Evolutionary conservation across 2,888 invertebrate genomes (phyloP), one percentile per base, ranked within the genome.

Genomic region (Apantesis nais): DNA sequence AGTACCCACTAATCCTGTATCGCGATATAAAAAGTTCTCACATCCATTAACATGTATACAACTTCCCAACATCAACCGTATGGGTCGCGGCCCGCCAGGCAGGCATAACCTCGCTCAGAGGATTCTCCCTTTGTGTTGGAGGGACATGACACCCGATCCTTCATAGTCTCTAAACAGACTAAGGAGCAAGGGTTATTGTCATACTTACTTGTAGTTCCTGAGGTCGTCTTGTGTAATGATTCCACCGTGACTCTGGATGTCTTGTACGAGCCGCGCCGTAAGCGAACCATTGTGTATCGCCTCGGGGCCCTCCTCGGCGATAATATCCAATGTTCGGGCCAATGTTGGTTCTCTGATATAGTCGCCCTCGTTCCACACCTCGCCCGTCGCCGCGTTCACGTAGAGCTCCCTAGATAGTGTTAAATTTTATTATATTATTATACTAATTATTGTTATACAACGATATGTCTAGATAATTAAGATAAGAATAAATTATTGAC

Each of bases 171-270:
- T 22, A 11, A 52, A 7, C 58, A 16, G 29, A 16, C 58, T 29
- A 1, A 25, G 14, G 55, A 25, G 5, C 58, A 7, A 58, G 58
- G 7, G 16, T 31, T 16, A 34, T 29, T 62, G 7, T 12, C 25
- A 29, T 19, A 29, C 66, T 66, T 66, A 97, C 98, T 89, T 95
- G 93, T 97, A 99, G 78, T 95, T 94, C 75, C 91, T 91, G 85
- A 99, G 95, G 90, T 99, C 99, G 68, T 97, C 96, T 81, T 95
- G 95, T 0, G 97, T 97, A 66, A 99, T 96, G 72, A 98, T 97
- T 44, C 98, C 98, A 66, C 97, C 97, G 73, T 96, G 92, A 0
- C 89, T 91, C 80, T 94, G 88, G 37, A 98, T 96, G 87, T 99
- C 99, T 69, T 94, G 84, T 62, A 96, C 96, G 82, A 99, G 96